Evolutionary conservation across 2,797 vertebrate genomes (phyloP).

Genomic region (Silurus lanzhouensis): DNA sequence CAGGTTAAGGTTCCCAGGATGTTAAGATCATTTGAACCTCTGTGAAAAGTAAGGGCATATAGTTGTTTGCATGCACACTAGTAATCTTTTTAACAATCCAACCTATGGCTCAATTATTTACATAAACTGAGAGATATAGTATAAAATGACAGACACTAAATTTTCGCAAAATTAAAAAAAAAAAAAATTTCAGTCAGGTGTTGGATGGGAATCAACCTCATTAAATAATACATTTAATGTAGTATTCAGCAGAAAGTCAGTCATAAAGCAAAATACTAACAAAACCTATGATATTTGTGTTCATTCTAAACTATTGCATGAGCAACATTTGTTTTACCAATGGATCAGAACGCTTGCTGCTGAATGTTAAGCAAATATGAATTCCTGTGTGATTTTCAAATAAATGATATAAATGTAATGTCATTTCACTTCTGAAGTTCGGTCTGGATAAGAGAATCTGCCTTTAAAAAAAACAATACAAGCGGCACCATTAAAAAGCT

Average conservation of each 20-base stretch:
- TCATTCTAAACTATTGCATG: not conserved
- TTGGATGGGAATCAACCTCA: not conserved
- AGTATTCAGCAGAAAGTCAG: not conserved
- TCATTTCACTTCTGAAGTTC: not conserved
- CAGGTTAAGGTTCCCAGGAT: slow-evolving; percentile 30
- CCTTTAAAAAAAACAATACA: not conserved
- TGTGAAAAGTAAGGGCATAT: not conserved
- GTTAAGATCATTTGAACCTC: slow-evolving; percentile 30
- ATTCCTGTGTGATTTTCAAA: not conserved
- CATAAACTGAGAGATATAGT: not conserved
- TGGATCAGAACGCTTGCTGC: not conserved
- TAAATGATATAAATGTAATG: not conserved
- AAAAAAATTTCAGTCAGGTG: not conserved
- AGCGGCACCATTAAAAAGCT: not conserved
- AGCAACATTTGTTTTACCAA: not conserved
- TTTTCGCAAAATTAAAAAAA: no score
- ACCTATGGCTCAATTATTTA: no score
- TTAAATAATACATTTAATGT: not conserved
- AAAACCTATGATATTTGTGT: not conserved
- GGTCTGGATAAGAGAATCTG: not conserved
- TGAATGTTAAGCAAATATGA: not conserved
- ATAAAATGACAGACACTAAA: not conserved
- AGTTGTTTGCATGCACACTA: not conserved
- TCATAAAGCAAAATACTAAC: not conserved
- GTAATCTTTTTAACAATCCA: not conserved